Percentiles rank a stretch among this genome's conserved stretches.
Evolutionary conservation across 1,140 invertebrate genomes (phyloP).

Genomic region (Tenebrio molitor): DNA sequence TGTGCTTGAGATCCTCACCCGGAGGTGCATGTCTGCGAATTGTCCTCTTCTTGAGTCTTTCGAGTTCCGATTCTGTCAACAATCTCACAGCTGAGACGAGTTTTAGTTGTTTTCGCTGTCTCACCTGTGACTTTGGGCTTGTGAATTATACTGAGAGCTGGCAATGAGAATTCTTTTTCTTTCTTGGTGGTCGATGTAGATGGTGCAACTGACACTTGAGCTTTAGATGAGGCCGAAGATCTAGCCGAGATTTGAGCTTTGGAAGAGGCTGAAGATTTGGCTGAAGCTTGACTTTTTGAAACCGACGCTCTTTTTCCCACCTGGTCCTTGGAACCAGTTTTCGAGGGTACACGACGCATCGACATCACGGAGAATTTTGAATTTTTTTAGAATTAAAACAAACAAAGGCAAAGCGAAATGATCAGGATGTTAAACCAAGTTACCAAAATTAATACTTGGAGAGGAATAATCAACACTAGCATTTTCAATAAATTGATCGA

Average conservation of each 20-base stretch:
- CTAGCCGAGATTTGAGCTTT: not conserved
- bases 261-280: not conserved
- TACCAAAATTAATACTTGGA: slow-evolving; percentile 26
- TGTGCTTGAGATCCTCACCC: slow-evolving; percentile 61
- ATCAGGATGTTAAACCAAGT: slow-evolving; percentile 28
- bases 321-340: slow-evolving; percentile 8
- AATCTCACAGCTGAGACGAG: not conserved
- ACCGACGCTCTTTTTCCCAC: not conserved
- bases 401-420: slow-evolving; percentile 1
- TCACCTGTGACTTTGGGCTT: slow-evolving; percentile 1
- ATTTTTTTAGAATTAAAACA: not conserved
- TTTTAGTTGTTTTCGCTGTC: not conserved
- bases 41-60: slow-evolving; percentile 55
- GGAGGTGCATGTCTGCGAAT: slow-evolving; percentile 59
- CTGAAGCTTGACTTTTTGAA: slow-evolving; percentile 2
- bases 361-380: slow-evolving; percentile 21
- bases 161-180: not conserved
- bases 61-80: slow-evolving; percentile 48
- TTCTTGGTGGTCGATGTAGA: not conserved
- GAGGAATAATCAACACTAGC: slow-evolving; percentile 12
- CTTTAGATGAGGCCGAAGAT: not conserved
- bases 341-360: not conserved
- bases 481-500: slow-evolving; percentile 5
- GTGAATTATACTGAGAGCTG: not conserved
- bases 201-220: not conserved